Base-by-base conservation (phyloP, 2,888 invertebrate species). In the Cryptophagus acutangulus region DNA sequence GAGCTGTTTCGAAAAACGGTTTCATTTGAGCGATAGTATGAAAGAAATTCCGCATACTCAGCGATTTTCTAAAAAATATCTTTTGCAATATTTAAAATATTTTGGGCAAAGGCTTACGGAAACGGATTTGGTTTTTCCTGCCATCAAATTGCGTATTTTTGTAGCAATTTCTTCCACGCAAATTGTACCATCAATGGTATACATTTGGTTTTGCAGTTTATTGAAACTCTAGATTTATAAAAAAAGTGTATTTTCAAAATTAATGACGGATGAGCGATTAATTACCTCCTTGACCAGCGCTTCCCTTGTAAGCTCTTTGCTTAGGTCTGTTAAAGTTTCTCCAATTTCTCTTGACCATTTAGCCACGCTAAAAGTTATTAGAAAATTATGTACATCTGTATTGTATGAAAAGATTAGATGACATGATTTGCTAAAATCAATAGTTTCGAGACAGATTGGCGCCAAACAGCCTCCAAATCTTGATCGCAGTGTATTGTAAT, bases 111-210 rank as follows among this genome's bases (percentile, higher is more conserved):
- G 33, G 8, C 51, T 81, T 81, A 68, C 90, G 78, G 81, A 61
- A 3, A 92, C 86, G 2, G 91, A 89, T 53, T 85, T 82, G 51
- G 86, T 83, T 73, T 90, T 90, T 15, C 84, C 76, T 48, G 84
- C 82, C 82, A 91, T 86, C 83, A 91, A 87, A 34, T 78, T 78
- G 61, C 84, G 81, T 46, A 94, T 84, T 57, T 88, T 84, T 42
- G 79, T 77, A 2, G 87, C 82, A 74, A 91, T 86, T 46, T 86
- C 84, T 56, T 82, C 79, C 16, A 87, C 83, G 62, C 92, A 72
- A 61, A 79, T 77, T 50, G 75, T 75, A 6, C 90, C 87, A 37
- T 55, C 46, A 33, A 51, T 56, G 28, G 48, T 35, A 13, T 49
- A 51, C 3, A 58, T 40, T 36, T 57, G 49, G 24, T 58, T 49